Conservation (phyloP, 1,140 invertebrate genomes). For the Drosophila burlai region DNA sequence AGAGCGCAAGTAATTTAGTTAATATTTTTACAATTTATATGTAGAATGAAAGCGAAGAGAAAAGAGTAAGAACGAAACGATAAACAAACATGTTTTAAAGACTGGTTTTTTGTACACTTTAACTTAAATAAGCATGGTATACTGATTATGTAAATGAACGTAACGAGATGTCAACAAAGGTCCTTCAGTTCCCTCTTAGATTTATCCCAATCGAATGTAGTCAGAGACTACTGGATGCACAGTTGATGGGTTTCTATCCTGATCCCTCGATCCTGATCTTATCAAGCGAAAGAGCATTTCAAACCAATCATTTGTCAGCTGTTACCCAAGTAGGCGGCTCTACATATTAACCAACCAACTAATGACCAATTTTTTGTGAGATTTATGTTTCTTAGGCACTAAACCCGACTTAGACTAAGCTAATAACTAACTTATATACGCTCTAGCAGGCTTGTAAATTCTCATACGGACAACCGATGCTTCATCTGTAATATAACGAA, state of each 20-base stretch:
- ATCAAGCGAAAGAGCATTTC: conserved; percentile 31
- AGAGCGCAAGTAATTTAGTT: conserved; percentile 31
- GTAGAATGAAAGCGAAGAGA: conserved; percentile 51
- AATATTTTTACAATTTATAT: conserved; percentile 54
- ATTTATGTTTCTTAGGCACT: conserved; percentile 68
- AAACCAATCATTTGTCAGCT: conserved; percentile 43
- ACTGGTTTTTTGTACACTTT: conserved; percentile 84
- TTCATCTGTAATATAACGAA: conserved; percentile 76
- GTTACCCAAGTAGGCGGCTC: conserved; percentile 17
- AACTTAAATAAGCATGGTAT: conserved; percentile 74
- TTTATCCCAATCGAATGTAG: conserved; percentile 36
- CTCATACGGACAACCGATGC: conserved; percentile 68
- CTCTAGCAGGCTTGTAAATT: conserved; percentile 74
- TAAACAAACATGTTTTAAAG: conserved; percentile 76
- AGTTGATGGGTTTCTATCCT: not conserved
- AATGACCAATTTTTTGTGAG: conserved; percentile 75
- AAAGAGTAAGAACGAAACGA: conserved; percentile 22
- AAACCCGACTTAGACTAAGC: conserved; percentile 49
- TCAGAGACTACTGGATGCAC: conserved; percentile 36
- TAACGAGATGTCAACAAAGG: conserved; percentile 47
- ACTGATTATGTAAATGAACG: conserved; percentile 70
- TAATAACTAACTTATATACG: conserved; percentile 41
- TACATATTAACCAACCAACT: conserved; percentile 59
- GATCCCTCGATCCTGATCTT: conserved; percentile 30
- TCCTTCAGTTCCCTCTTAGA: conserved; percentile 43